These are phyloP conservation scores for Corapipo altera DNA, from an alignment of 2,113 vertebrate species.

Conservation along the genomic window DNA sequence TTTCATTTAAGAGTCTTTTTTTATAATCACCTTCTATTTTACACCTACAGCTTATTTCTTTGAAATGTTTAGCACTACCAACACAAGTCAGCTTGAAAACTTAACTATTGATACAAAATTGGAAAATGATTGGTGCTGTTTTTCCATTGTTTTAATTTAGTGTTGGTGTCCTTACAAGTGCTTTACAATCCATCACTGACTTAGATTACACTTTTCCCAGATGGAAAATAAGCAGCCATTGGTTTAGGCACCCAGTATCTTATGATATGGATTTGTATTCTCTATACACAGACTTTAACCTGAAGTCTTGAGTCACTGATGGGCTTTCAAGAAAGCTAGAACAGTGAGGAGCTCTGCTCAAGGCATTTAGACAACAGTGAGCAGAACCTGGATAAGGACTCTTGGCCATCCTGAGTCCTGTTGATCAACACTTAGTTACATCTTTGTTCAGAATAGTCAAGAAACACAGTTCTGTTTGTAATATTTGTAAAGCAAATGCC, in stretches of 20 bases:
- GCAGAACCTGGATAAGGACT: neutral
- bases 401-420: neutral
- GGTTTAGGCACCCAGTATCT: neutral
- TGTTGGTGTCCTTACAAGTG: neutral
- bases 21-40: neutral
- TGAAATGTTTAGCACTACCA: neutral
- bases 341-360: neutral
- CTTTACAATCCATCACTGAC: neutral
- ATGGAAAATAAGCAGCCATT: neutral
- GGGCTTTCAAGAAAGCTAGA: neutral
- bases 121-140: neutral
- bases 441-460: neutral
- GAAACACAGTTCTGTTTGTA: neutral
- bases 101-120: rapidly evolving
- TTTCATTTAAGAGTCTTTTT: neutral
- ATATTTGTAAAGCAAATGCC: neutral
- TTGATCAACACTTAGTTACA: neutral
- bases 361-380: neutral
- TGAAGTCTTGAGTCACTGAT: neutral
- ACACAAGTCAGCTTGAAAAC: neutral
- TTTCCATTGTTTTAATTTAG: neutral
- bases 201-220: neutral
- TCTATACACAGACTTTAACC: neutral
- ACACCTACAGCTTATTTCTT: neutral
- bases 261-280: neutral